A percentile compares a stretch with the other conserved stretches of the same genome.
These are phyloP conservation scores for Poeciliopsis turrubarensis DNA, from an alignment of 2,113 vertebrate genomes.

Conservation along the genomic window DNA sequence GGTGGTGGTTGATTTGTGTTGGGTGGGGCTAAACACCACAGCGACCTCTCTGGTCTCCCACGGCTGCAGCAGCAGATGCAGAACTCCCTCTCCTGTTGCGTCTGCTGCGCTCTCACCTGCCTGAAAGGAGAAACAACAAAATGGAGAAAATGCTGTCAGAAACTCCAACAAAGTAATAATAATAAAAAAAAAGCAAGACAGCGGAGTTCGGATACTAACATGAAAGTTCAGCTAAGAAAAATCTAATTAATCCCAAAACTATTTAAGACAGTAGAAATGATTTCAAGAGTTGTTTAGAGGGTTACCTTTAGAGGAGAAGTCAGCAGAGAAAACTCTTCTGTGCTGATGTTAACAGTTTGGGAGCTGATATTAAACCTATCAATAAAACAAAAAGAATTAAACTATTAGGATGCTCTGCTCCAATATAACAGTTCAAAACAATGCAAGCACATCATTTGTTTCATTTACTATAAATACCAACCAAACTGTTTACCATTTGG, in stretches of 20 bases:
- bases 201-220: background rate
- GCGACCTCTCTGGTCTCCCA: slow-evolving; percentile 87
- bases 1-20: slow-evolving; percentile 89
- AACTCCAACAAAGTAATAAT: background rate
- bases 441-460: background rate
- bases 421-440: background rate
- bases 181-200: background rate
- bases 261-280: background rate
- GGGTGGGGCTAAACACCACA: slow-evolving; percentile 88
- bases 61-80: slow-evolving; percentile 86
- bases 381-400: slow-evolving; percentile 53
- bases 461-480: background rate
- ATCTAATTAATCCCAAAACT: background rate
- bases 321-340: slow-evolving; percentile 88
- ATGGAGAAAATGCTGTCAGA: background rate
- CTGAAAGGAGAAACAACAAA: slow-evolving; percentile 21
- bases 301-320: slow-evolving; percentile 70
- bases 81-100: slow-evolving; percentile 41
- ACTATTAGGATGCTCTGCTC: background rate
- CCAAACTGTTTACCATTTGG: slow-evolving; percentile 85
- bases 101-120: slow-evolving; percentile 29
- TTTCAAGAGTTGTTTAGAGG: background rate
- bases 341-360: slow-evolving; percentile 88
- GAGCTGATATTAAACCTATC: slow-evolving; percentile 89
- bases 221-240: background rate